Base-by-base conservation (phyloP, 2,797 vertebrate species). In the Chloroceryle amazona region DNA sequence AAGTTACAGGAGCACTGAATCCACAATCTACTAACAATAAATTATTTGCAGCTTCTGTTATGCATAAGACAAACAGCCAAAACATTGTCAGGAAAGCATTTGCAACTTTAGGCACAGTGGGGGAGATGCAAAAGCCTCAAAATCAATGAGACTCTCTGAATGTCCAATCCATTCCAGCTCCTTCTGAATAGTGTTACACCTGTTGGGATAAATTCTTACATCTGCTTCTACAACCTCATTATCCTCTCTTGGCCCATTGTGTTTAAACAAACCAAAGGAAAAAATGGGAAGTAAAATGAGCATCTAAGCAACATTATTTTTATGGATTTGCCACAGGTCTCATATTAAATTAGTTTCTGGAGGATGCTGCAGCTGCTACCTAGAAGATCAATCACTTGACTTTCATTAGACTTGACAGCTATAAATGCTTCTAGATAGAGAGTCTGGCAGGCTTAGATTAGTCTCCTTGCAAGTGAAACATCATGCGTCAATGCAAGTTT, bases 321-420 rank as follows among this genome's bases (percentile, higher is more conserved):
- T 61, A 42, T 63, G 82, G 49, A 76, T 87, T 91, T 85, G 67
- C 44, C 54, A 84, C 52, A 81, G 33, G 12, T 80, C n/a, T 65
- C 52, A 46, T 47, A 51, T 71, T 91, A 86, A 89, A 85, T 87
- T 67, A 76, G 58, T 81, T 94, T 87, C 79, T 83, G 71, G 52
- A 79, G 62, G 51, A 90, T 65, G 81, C 35, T 83, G 81, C 95
- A 93, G 76, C 89, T 95, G 80, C 71, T 89, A 63, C 74, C 71
- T 57, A 37, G 39, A 54, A 93, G 66, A 95, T 95, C 85, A 80
- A 25, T 86, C 87, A 73, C 28, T 86, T 75, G 55, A 54, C 37
- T 95, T 94, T 42, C 47, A 84, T 92, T 94, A 71, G 63, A 78
- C 88, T 92, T 96, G 87, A 86, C 76, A 90, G 55, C 67, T 86